A percentile compares a stretch with the other conserved stretches of the same genome.
phyloP scores from a whole-genome alignment of 2,113 vertebrate species.

The Rhineura floridana region DNA sequence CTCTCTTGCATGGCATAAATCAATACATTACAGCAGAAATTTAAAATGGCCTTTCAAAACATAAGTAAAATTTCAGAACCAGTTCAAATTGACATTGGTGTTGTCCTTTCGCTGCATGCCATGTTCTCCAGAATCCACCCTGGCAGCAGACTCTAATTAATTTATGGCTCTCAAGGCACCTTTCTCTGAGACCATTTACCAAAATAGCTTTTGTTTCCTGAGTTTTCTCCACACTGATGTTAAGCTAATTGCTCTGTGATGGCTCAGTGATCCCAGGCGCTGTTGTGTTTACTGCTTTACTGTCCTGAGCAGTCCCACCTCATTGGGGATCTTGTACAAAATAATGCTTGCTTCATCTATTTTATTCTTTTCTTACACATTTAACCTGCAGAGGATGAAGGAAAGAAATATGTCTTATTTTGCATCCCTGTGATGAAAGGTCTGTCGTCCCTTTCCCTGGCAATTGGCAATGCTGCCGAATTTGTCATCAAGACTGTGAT shows the following conservation, averaged over 20 bases:
- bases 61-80: neutral
- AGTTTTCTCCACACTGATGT: neutral
- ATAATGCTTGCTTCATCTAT: neutral
- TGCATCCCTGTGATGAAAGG: neutral
- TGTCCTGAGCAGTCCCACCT: neutral
- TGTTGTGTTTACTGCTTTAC: conserved; percentile 8
- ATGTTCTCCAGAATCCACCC: neutral
- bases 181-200: conserved; percentile 12
- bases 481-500: neutral
- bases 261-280: conserved; percentile 21
- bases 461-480: neutral
- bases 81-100: conserved; percentile 19
- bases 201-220: neutral
- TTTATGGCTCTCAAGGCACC: conserved; percentile 13
- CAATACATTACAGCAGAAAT: conserved; percentile 48
- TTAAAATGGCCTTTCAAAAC: conserved; percentile 42
- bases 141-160: neutral
- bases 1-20: conserved; percentile 29
- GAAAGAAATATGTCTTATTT: neutral
- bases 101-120: conserved; percentile 23
- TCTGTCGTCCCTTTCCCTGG: neutral
- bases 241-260: conserved; percentile 24
- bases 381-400: neutral
- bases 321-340: neutral
- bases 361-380: neutral